phyloP scores from a whole-genome alignment of 2,888 invertebrate genomes.

The Ectemnius continuus region DNA sequence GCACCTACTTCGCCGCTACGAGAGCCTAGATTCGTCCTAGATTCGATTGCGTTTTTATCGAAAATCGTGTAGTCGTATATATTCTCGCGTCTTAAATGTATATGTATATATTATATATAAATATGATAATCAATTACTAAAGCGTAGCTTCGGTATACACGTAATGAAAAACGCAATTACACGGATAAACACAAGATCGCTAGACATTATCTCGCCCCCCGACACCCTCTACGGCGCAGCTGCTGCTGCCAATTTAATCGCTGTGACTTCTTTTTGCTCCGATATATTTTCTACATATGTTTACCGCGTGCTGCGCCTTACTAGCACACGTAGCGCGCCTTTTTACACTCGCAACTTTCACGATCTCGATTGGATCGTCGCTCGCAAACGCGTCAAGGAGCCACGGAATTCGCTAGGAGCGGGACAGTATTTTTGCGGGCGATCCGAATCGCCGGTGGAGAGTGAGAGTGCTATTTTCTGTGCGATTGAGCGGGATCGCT shows the following conservation, averaged over 20 bases:
- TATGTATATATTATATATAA: conserved; percentile 66
- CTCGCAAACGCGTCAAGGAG: conserved; percentile 11
- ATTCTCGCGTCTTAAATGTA: conserved; percentile 60
- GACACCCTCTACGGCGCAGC: conserved; percentile 32
- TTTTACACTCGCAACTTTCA: conserved; percentile 3
- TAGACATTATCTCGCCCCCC: conserved; percentile 16
- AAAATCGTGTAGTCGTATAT: conserved; percentile 62
- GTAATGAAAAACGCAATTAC: conserved; percentile 40
- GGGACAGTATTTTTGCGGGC: conserved; percentile 26
- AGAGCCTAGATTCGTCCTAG: conserved; percentile 59
- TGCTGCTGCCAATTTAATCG: conserved; percentile 37
- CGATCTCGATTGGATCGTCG: conserved; percentile 10
- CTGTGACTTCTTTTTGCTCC: conserved; percentile 23
- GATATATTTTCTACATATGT: conserved; percentile 17
- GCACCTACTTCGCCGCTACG: conserved; percentile 45
- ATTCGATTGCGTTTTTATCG: conserved; percentile 57
- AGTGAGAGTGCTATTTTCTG: conserved; percentile 15
- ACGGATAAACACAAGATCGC: conserved; percentile 21
- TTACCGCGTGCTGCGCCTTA: conserved; percentile 10
- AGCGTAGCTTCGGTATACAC: conserved; percentile 64
- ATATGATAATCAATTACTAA: conserved; percentile 64
- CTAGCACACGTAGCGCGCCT: background rate
- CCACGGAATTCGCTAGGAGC: conserved; percentile 14
- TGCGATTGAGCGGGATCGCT: conserved; percentile 24
- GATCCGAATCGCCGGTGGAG: conserved; percentile 18